phyloP scores from a whole-genome alignment of 1,140 invertebrate genomes.

The Hyles euphorbiae region DNA sequence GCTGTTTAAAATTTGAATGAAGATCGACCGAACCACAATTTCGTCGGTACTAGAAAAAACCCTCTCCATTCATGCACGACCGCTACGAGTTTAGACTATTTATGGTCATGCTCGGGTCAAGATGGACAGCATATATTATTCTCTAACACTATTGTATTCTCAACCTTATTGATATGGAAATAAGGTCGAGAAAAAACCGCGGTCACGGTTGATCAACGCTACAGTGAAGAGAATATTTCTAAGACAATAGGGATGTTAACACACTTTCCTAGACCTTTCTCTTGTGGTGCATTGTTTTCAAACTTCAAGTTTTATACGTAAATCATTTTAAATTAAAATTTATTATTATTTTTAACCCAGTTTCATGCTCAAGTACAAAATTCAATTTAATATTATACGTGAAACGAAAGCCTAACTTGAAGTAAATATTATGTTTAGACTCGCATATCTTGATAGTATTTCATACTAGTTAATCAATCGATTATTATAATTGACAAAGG shows the following conservation, averaged over 20 bases:
- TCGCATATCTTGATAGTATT: too few species aligned
- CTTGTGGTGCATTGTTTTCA: slow-evolving; percentile 4
- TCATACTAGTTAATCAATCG: too few species aligned
- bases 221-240: neutral
- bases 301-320: neutral
- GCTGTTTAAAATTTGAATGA: slow-evolving; percentile 30
- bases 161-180: too few species aligned
- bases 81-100: slow-evolving; percentile 2
- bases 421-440: too few species aligned
- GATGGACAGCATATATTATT: neutral
- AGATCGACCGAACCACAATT: slow-evolving; percentile 24
- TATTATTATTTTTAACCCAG: too few species aligned
- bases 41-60: slow-evolving; percentile 26
- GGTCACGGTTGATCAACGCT: too few species aligned
- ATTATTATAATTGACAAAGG: too few species aligned
- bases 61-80: slow-evolving; percentile 29
- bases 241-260: slow-evolving; percentile 12
- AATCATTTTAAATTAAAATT: slow-evolving; percentile 1
- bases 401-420: too few species aligned
- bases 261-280: slow-evolving; percentile 10
- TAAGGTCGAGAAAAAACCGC: too few species aligned
- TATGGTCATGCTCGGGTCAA: slow-evolving; percentile 2
- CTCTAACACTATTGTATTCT: too few species aligned
- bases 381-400: too few species aligned
- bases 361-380: too few species aligned